Conservation (phyloP, 2,888 invertebrate genomes). For the Drosophila meridionalis region DNA sequence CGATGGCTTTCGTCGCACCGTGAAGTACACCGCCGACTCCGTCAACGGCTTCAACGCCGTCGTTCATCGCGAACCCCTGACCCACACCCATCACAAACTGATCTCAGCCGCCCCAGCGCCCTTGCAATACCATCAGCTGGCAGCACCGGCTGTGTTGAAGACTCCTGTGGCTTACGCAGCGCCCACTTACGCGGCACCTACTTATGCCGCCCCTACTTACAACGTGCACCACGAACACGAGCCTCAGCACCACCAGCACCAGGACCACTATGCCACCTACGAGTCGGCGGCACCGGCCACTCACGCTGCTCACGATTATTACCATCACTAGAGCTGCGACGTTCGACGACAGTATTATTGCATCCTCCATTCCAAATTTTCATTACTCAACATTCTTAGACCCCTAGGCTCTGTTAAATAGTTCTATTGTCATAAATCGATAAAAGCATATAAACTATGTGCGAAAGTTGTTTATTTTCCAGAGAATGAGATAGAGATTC, state of each 20-base stretch:
- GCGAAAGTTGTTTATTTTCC: background rate
- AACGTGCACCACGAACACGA: constrained; percentile 49
- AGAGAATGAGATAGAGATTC: background rate
- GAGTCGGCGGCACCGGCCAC: constrained; percentile 63
- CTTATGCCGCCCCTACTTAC: constrained; percentile 50
- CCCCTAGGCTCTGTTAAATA: constrained; percentile 59
- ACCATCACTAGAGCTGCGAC: constrained; percentile 66
- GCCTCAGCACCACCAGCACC: constrained; percentile 58
- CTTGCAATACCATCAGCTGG: constrained; percentile 72
- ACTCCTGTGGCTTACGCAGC: constrained; percentile 59
- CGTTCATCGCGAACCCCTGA: constrained; percentile 81
- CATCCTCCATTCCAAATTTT: constrained; percentile 51
- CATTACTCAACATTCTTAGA: constrained; percentile 40
- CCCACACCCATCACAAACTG: constrained; percentile 67
- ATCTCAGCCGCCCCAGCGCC: constrained; percentile 57
- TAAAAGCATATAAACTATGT: constrained; percentile 18
- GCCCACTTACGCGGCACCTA: constrained; percentile 59
- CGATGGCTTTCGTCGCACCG: constrained; percentile 84
- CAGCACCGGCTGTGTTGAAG: constrained; percentile 55
- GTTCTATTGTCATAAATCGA: constrained; percentile 52
- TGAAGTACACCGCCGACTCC: constrained; percentile 84
- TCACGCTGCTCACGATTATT: constrained; percentile 71
- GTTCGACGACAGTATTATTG: constrained; percentile 58
- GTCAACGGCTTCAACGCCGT: constrained; percentile 84
- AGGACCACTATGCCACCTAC: constrained; percentile 69